Evolutionary conservation across 2,113 vertebrate species (phyloP).

Genomic region (Dasypus novemcinctus): DNA sequence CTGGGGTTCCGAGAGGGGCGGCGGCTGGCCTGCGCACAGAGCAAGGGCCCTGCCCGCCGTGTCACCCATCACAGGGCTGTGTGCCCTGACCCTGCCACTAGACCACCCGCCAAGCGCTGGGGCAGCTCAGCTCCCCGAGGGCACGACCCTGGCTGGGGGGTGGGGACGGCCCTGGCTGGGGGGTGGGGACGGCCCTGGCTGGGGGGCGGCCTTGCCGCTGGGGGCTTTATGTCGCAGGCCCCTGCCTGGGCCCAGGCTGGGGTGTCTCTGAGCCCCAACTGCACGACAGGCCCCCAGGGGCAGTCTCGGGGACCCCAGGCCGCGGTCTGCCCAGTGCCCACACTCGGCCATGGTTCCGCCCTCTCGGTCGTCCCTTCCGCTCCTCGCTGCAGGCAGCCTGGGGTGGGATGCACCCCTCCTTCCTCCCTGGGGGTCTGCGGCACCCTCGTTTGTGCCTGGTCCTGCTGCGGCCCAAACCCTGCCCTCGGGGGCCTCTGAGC

Average conservation of each 20-base stretch:
- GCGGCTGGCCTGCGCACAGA: neutral
- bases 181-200: neutral
- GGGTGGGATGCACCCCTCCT: too few species aligned
- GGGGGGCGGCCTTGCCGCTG: too few species aligned
- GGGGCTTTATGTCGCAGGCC: too few species aligned
- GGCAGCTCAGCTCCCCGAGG: neutral
- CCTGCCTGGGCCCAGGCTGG: too few species aligned
- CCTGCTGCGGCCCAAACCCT: neutral
- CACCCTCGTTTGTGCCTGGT: neutral
- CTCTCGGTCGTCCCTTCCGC: neutral
- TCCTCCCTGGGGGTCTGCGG: neutral
- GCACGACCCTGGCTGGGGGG: neutral
- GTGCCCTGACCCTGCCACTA: too few species aligned
- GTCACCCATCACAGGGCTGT: fast-evolving
- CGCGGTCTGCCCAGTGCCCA: neutral
- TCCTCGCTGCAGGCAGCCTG: too few species aligned
- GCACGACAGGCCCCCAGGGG: neutral
- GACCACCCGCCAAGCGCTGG: neutral
- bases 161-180: neutral
- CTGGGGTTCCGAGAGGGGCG: neutral
- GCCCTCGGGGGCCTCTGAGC: neutral
- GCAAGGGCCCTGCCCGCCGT: fast-evolving
- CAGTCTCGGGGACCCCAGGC: neutral
- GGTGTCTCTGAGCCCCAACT: too few species aligned
- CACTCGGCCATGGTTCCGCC: neutral